Percentiles rank a stretch among this genome's conserved stretches.
Evolutionary conservation across 2,113 vertebrate genomes (phyloP).

Genomic region (Morphnarchus princeps): DNA sequence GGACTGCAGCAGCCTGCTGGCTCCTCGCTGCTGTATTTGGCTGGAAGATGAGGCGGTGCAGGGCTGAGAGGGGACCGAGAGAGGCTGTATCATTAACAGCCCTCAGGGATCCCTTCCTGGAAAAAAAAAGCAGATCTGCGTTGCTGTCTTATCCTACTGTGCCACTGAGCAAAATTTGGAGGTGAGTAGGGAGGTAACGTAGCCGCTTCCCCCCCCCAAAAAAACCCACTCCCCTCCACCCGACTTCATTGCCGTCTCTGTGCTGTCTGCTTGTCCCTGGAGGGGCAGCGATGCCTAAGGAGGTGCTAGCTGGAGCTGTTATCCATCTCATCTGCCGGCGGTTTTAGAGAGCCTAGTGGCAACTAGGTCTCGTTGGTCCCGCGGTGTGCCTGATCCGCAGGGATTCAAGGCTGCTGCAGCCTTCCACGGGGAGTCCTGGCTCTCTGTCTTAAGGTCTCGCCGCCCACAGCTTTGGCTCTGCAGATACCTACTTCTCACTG

Average conservation of each 20-base stretch:
- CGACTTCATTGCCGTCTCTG: not conserved
- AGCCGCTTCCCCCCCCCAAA: rapidly evolving
- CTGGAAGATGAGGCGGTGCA: not conserved
- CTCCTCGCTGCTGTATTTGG: not conserved
- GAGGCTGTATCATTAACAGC: not conserved
- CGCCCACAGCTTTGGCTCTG: not conserved
- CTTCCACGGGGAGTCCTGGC: not conserved
- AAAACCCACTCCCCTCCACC: not conserved
- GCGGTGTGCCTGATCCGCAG: not conserved
- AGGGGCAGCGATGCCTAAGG: not conserved
- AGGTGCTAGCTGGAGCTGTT: not conserved
- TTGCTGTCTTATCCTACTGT: not conserved
- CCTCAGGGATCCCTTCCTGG: not conserved
- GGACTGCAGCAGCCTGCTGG: constrained; percentile 24
- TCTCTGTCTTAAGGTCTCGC: not conserved
- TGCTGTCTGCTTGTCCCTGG: not conserved
- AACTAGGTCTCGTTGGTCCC: not conserved
- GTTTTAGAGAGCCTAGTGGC: not conserved
- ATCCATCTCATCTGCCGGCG: not conserved
- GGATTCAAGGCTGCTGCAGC: not conserved
- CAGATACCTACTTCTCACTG: not conserved
- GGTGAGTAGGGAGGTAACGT: not conserved
- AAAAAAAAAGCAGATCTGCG: not conserved
- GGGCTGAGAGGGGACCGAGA: not conserved
- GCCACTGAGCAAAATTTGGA: not conserved